Evolutionary conservation across 2,888 invertebrate genomes (phyloP).

Genomic region (Pseudeuparius sepicola): DNA sequence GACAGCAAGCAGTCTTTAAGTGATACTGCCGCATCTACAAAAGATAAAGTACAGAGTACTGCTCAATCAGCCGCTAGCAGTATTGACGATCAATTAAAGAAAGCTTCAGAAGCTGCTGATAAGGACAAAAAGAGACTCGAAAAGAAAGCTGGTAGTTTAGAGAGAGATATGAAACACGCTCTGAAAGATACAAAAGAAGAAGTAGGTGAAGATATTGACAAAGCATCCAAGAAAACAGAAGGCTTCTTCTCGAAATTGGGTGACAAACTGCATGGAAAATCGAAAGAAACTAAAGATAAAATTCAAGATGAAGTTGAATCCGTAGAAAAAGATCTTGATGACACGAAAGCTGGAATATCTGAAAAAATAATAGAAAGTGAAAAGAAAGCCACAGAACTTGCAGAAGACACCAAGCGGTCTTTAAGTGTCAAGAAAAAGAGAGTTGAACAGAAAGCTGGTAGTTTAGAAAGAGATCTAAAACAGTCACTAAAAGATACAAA

Average conservation of each 20-base stretch:
- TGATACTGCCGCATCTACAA: background rate
- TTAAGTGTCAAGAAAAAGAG: too few relatives aligned
- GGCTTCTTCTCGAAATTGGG: too few relatives aligned
- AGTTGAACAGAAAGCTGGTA: conserved; percentile 7
- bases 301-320: conserved; percentile 2
- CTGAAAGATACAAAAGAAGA: too few relatives aligned
- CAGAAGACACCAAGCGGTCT: conserved; percentile 9
- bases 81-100: conserved; percentile 13
- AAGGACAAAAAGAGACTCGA: conserved; percentile 4
- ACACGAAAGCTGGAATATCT: too few relatives aligned
- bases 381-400: conserved; percentile 12
- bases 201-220: conserved; percentile 8
- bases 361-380: conserved; percentile 5
- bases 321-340: too few relatives aligned
- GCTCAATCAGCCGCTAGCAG: conserved; percentile 11
- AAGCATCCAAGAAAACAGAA: too few relatives aligned
- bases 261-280: conserved; percentile 12
- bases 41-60: conserved; percentile 12
- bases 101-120: conserved; percentile 3
- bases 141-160: conserved; percentile 8
- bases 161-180: conserved; percentile 18
- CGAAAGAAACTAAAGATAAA: conserved; percentile 14
- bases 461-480: conserved; percentile 17
- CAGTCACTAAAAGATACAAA: too few relatives aligned
- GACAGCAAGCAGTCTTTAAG: conserved; percentile 8